Percentiles rank a stretch among this genome's conserved stretches.
These are phyloP conservation scores for Phengaris alcon DNA, from an alignment of 2,888 invertebrate genomes.

Conservation along the genomic window DNA sequence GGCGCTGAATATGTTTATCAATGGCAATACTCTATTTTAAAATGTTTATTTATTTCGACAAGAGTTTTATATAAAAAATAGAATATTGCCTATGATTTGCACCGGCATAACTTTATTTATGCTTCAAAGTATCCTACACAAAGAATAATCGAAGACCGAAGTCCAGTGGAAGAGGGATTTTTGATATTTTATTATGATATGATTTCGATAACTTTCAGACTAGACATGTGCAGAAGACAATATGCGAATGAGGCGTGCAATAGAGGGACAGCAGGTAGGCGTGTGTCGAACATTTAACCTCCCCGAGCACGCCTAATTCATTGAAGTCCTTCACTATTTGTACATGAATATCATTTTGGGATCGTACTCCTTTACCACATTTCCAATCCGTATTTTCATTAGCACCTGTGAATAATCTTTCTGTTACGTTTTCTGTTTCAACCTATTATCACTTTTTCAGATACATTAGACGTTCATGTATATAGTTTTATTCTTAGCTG, in stretches of 20 bases:
- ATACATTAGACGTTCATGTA: slow-evolving; percentile 41
- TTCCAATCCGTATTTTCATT: slow-evolving; percentile 59
- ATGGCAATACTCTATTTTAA: slow-evolving; percentile 40
- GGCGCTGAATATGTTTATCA: slow-evolving; percentile 68
- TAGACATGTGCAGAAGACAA: slow-evolving; percentile 99
- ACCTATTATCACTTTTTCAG: slow-evolving; percentile 42
- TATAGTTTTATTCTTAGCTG: slow-evolving; percentile 39
- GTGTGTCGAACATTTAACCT: slow-evolving; percentile 62
- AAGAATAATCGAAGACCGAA: slow-evolving; percentile 23
- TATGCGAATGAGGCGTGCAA: slow-evolving; percentile 97
- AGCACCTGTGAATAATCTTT: slow-evolving; percentile 78
- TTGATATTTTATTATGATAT: slow-evolving; percentile 60
- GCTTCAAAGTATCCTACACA: slow-evolving; percentile 35
- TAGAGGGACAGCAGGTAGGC: slow-evolving; percentile 98
- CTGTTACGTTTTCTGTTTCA: slow-evolving; percentile 43
- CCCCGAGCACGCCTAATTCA: slow-evolving; percentile 70
- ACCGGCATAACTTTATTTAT: slow-evolving; percentile 35
- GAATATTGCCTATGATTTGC: slow-evolving; percentile 37
- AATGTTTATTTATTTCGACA: not conserved
- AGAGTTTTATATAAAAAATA: slow-evolving; percentile 25
- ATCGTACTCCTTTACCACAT: slow-evolving; percentile 49
- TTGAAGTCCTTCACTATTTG: slow-evolving; percentile 63
- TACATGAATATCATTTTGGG: slow-evolving; percentile 58
- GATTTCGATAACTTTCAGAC: slow-evolving; percentile 89
- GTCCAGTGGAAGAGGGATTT: slow-evolving; percentile 34